Conservation (phyloP, 2,113 vertebrate species). For the Erythrolamprus reginae region DNA sequence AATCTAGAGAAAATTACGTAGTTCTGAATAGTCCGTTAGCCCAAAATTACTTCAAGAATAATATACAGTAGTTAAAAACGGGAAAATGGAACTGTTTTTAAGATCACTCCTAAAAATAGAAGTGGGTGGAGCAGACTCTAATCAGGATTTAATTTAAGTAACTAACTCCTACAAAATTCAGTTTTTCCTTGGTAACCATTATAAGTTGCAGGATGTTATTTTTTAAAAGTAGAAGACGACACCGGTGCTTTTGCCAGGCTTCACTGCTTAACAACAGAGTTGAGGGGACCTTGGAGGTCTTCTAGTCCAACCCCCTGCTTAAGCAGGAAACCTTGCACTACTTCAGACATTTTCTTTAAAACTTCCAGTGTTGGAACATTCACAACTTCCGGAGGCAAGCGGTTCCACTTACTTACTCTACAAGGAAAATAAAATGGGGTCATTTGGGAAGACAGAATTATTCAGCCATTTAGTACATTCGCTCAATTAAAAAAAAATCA, state of each 20-base stretch:
- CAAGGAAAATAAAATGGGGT: neutral
- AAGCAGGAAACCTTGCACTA: no score
- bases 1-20: neutral
- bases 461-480: neutral
- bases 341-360: no score
- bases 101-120: neutral
- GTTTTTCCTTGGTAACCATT: neutral
- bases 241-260: neutral
- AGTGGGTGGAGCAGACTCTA: neutral
- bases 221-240: neutral
- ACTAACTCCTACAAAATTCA: neutral
- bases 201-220: neutral
- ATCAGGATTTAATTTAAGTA: neutral
- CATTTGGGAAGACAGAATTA: neutral
- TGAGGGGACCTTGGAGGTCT: no score
- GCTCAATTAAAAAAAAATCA: neutral
- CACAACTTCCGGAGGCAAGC: no score
- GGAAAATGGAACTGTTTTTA: neutral
- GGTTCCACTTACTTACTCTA: no score
- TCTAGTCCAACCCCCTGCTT: no score
- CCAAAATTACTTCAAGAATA: neutral
- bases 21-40: neutral
- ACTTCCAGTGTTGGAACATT: no score
- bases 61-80: neutral
- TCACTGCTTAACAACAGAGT: neutral